These are phyloP conservation scores for Pluvialis apricaria DNA, from an alignment of 2,113 vertebrate genomes.

Conservation along the genomic window DNA sequence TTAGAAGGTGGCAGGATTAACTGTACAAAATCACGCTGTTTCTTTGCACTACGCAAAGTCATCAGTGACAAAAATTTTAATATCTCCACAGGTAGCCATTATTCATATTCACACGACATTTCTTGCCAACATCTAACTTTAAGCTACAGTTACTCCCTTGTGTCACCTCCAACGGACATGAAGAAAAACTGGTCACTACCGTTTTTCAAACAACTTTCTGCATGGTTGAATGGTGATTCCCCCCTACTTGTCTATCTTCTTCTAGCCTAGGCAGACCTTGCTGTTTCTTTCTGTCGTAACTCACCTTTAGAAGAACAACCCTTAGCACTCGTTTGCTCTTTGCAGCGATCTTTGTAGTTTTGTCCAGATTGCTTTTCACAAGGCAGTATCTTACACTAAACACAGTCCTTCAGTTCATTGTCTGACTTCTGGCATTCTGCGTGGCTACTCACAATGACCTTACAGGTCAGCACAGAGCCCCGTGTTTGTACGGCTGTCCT, in stretches of 20 bases:
- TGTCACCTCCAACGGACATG: not conserved
- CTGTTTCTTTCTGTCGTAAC: not conserved
- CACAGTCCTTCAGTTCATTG: not conserved
- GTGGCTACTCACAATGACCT: not conserved
- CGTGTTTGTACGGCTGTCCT: rapidly evolving
- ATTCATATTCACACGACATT: not conserved
- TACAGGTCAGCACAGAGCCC: not conserved
- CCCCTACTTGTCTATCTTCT: not conserved
- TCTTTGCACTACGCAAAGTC: not conserved
- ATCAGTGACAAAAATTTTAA: not conserved
- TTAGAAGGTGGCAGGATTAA: not conserved
- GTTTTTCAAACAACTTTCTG: not conserved
- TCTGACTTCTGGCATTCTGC: not conserved
- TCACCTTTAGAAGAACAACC: not conserved
- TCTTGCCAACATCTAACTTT: not conserved
- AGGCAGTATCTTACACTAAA: not conserved
- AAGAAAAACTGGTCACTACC: not conserved
- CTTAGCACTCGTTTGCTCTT: not conserved
- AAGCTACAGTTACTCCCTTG: not conserved
- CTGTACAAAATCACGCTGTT: not conserved
- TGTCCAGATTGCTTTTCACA: not conserved
- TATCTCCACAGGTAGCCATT: not conserved
- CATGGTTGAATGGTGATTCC: not conserved
- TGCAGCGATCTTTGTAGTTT: not conserved
- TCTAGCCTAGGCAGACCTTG: not conserved